Conservation (phyloP, 2,113 vertebrate genomes). For the Vanacampus margaritifer region DNA sequence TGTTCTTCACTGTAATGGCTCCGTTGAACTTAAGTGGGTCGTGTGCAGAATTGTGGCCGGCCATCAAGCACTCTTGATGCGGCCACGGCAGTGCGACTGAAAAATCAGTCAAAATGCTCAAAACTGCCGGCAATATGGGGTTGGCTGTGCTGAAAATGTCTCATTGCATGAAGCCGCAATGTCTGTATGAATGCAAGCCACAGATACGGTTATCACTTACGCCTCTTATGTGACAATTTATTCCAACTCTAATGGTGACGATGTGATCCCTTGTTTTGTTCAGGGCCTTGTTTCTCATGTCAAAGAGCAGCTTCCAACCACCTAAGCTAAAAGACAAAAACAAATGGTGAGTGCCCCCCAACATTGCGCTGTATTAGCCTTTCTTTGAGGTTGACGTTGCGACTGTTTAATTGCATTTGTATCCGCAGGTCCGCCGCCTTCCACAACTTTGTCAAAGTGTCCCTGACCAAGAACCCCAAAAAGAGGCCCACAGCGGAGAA, state of each 20-base stretch:
- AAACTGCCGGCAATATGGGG: too few relatives aligned
- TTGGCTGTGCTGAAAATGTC: too few relatives aligned
- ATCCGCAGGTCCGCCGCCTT: constrained; percentile 83
- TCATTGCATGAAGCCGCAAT: too few relatives aligned
- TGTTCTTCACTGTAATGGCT: too few relatives aligned
- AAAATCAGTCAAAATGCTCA: too few relatives aligned
- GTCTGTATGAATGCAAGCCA: too few relatives aligned
- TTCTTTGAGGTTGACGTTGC: background rate
- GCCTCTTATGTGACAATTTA: background rate
- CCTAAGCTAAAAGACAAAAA: constrained; percentile 97
- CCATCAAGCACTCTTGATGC: too few relatives aligned
- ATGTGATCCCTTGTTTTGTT: constrained; percentile 11
- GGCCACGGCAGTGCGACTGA: too few relatives aligned
- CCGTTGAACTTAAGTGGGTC: too few relatives aligned
- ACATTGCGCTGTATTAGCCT: background rate
- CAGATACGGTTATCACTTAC: background rate
- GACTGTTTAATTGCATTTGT: constrained; percentile 5
- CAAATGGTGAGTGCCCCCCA: constrained; percentile 82
- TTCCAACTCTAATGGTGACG: background rate
- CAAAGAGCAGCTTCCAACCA: constrained; percentile 95
- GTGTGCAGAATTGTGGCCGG: too few relatives aligned
- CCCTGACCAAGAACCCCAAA: constrained; percentile 95
- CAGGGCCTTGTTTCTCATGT: constrained; percentile 97
- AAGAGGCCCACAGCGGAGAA: constrained; percentile 97
- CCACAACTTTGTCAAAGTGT: constrained; percentile 96